Evolutionary conservation across 2,113 vertebrate species (phyloP).

Genomic region (Anthoscopus minutus): DNA sequence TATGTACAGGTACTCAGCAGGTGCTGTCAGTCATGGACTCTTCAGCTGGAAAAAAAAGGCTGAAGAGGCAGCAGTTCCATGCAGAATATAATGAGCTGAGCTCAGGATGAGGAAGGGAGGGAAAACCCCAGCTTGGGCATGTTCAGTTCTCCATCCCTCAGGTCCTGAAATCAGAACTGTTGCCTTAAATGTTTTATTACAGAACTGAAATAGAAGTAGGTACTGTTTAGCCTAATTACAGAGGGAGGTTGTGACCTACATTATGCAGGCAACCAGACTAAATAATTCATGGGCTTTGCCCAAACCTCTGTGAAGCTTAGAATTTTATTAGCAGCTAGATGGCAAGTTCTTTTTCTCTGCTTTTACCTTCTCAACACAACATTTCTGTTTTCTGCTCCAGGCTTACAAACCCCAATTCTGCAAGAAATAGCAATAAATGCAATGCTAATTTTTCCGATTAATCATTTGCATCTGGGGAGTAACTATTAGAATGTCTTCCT

Average conservation of each 20-base stretch:
- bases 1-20: background rate
- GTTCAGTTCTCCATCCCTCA: background rate
- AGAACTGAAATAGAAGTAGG: background rate
- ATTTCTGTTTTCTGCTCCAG: background rate
- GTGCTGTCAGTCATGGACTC: background rate
- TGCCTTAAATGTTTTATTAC: background rate
- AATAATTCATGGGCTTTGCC: background rate
- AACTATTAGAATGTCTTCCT: background rate
- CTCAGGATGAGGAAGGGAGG: background rate
- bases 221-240: conserved; percentile 1
- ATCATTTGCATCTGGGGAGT: background rate
- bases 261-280: background rate
- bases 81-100: background rate
- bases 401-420: background rate
- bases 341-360: background rate
- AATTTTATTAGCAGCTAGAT: background rate
- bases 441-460: background rate
- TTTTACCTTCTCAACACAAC: background rate
- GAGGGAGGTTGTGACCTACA: background rate
- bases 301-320: background rate
- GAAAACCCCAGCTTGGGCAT: background rate
- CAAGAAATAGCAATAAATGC: background rate
- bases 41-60: background rate
- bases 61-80: background rate
- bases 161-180: background rate